Evolutionary conservation across 1,140 invertebrate genomes (phyloP).

Genomic region (Drosophila fuyamai): DNA sequence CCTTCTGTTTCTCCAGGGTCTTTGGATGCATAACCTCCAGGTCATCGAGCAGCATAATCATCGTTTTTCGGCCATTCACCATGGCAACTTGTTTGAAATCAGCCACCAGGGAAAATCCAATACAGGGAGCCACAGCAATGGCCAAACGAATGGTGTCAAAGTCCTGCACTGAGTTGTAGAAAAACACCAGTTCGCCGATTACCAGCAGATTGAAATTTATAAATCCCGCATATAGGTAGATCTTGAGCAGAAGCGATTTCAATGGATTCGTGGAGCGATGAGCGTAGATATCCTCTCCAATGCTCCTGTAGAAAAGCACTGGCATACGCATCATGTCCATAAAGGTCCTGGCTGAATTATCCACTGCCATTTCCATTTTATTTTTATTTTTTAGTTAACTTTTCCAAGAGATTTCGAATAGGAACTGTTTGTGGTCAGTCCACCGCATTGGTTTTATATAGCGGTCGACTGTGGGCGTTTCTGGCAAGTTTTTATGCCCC

Average conservation of each 20-base stretch:
- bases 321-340: slow-evolving; percentile 68
- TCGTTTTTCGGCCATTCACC: slow-evolving; percentile 29
- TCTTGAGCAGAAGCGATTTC: slow-evolving; percentile 47
- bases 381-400: background rate
- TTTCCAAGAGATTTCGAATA: background rate
- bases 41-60: slow-evolving; percentile 57
- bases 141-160: slow-evolving; percentile 66
- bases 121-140: slow-evolving; percentile 78
- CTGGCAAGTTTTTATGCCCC: slow-evolving; percentile 59
- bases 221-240: slow-evolving; percentile 68
- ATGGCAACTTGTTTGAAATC: slow-evolving; percentile 74
- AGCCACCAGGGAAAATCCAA: slow-evolving; percentile 75
- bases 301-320: slow-evolving; percentile 65
- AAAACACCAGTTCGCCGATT: slow-evolving; percentile 67
- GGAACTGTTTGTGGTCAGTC: slow-evolving; percentile 31
- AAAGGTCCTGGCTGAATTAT: slow-evolving; percentile 38
- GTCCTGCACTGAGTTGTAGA: slow-evolving; percentile 63
- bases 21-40: slow-evolving; percentile 75
- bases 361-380: slow-evolving; percentile 26
- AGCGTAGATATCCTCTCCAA: slow-evolving; percentile 75
- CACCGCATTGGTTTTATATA: slow-evolving; percentile 44
- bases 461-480: slow-evolving; percentile 40
- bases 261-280: slow-evolving; percentile 59
- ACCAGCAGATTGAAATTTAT: slow-evolving; percentile 73
- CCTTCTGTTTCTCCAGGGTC: slow-evolving; percentile 36